A percentile compares a stretch with the other conserved stretches of the same genome.
Conservation (phyloP, 2,797 vertebrate species). For the Menidia menidia region DNA sequence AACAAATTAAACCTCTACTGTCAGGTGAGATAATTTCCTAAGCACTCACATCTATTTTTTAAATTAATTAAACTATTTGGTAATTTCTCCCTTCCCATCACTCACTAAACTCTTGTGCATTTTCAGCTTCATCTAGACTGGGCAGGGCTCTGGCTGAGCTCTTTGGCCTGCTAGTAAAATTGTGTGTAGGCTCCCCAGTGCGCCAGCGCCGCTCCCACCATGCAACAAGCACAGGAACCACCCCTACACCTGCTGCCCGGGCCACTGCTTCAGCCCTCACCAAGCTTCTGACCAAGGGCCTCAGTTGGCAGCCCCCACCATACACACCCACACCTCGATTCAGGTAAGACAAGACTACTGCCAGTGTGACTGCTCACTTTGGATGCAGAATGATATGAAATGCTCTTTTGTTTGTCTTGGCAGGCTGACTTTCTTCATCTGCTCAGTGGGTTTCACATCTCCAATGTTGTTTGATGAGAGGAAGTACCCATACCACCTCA, state of each 20-base stretch:
- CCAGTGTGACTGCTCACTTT: background rate
- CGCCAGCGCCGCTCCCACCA: slow-evolving; percentile 95
- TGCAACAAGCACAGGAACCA: slow-evolving; percentile 92
- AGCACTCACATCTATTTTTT: background rate
- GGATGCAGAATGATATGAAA: background rate
- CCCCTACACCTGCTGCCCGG: slow-evolving; percentile 92
- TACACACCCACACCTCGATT: slow-evolving; percentile 95
- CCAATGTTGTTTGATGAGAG: slow-evolving; percentile 97
- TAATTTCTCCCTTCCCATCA: background rate
- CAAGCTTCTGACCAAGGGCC: slow-evolving; percentile 93
- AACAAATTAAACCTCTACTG: slow-evolving; percentile 95
- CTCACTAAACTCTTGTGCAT: background rate
- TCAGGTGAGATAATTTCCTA: slow-evolving; percentile 83
- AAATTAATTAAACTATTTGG: background rate
- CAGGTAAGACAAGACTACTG: slow-evolving; percentile 77
- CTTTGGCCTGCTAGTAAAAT: slow-evolving; percentile 93
- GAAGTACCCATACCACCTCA: slow-evolving; percentile 97
- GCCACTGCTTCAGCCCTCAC: slow-evolving; percentile 95
- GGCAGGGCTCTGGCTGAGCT: slow-evolving; percentile 94
- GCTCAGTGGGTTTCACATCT: slow-evolving; percentile 96
- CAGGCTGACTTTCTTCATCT: slow-evolving; percentile 97
- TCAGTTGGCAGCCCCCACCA: slow-evolving; percentile 95
- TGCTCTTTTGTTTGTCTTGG: slow-evolving; percentile 12
- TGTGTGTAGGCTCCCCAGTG: slow-evolving; percentile 96
- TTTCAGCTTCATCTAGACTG: slow-evolving; percentile 92